Conservation (phyloP, 2,888 invertebrate species). For the Ormia ochracea region DNA sequence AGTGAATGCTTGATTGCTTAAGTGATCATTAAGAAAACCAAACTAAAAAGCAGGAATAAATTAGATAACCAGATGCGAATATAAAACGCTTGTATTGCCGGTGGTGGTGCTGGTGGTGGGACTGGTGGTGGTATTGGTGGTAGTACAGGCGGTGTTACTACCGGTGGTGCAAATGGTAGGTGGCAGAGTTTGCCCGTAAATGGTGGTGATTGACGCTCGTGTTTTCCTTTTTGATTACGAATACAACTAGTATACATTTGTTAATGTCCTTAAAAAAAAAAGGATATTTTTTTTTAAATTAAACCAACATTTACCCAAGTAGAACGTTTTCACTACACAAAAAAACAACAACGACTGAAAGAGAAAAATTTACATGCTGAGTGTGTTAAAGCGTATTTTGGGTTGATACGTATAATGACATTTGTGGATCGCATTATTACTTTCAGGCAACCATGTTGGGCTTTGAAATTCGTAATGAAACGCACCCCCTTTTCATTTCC, state of each 20-base stretch:
- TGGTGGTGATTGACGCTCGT: slow-evolving; percentile 8
- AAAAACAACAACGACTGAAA: slow-evolving; percentile 30
- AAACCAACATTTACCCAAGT: slow-evolving; percentile 49
- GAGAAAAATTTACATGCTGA: slow-evolving; percentile 48
- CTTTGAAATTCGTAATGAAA: neutral
- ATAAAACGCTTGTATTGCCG: slow-evolving; percentile 48
- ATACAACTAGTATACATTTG: slow-evolving; percentile 16
- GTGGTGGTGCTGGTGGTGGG: slow-evolving; percentile 18
- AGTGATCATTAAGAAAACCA: slow-evolving; percentile 55
- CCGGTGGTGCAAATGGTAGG: slow-evolving; percentile 27
- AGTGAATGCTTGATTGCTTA: slow-evolving; percentile 55
- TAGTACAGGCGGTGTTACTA: slow-evolving; percentile 4
- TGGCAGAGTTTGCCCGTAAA: slow-evolving; percentile 4
- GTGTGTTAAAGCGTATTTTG: neutral
- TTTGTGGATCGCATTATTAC: slow-evolving; percentile 54
- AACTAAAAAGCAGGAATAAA: slow-evolving; percentile 21
- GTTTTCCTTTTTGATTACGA: neutral
- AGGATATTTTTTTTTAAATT: slow-evolving; percentile 39
- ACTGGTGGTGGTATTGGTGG: slow-evolving; percentile 5
- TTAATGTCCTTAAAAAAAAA: slow-evolving; percentile 47
- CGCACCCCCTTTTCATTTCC: neutral
- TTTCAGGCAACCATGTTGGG: neutral
- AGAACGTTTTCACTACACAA: slow-evolving; percentile 51
- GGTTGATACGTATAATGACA: neutral
- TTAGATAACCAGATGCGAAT: slow-evolving; percentile 19